Percentiles rank a stretch among this genome's conserved stretches.
Conservation (phyloP, 1,140 invertebrate genomes). For the Philaenus spumarius region DNA sequence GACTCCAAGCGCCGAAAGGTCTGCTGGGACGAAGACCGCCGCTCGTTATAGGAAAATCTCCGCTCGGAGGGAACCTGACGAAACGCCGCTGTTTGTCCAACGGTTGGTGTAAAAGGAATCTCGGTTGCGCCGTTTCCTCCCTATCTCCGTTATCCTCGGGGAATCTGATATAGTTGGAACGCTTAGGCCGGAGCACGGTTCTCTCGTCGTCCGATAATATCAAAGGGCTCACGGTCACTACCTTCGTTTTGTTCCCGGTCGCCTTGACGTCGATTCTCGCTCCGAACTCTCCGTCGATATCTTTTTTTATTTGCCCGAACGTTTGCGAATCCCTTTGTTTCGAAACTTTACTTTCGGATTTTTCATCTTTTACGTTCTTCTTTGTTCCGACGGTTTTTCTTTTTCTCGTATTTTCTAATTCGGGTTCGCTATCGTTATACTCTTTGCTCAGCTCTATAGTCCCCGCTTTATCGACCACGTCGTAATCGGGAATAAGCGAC, state of each 20-base stretch:
- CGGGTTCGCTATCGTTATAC: neutral
- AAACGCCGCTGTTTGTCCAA: conserved; percentile 9
- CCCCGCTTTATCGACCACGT: conserved; percentile 9
- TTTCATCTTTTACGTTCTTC: neutral
- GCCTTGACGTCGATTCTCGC: neutral
- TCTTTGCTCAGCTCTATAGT: conserved; percentile 10
- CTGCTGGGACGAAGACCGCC: neutral
- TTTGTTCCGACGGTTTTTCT: neutral
- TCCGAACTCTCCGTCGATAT: conserved; percentile 1
- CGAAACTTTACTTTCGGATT: neutral
- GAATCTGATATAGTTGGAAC: neutral
- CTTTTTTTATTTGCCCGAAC: neutral
- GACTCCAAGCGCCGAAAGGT: neutral
- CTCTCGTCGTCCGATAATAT: neutral
- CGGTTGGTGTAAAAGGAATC: neutral
- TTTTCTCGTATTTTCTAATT: neutral
- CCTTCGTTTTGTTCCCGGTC: neutral
- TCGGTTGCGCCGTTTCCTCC: neutral
- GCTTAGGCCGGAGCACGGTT: neutral
- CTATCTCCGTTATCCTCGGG: neutral
- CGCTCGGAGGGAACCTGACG: conserved; percentile 7
- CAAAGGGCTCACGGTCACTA: neutral
- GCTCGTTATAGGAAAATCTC: conserved; percentile 10
- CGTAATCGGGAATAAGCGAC: conserved; percentile 7
- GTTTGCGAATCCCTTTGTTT: too few relatives aligned